These are phyloP conservation scores for Atlantisia rogersi DNA, from an alignment of 2,113 vertebrate genomes.

Conservation along the genomic window DNA sequence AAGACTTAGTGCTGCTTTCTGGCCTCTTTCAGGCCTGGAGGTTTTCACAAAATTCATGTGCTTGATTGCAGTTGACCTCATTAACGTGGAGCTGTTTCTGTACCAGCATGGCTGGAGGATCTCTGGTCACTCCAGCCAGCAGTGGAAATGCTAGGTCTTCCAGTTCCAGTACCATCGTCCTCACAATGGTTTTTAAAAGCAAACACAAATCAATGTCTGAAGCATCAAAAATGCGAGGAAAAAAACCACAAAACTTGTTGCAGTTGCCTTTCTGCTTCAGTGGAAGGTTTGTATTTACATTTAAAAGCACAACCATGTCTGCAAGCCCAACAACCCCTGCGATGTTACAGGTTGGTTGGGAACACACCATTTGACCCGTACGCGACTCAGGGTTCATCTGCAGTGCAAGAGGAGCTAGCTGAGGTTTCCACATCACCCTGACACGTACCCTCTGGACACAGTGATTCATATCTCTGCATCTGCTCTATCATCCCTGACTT, in stretches of 20 bases:
- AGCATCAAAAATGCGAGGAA: background rate
- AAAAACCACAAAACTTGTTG: background rate
- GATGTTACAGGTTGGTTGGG: background rate
- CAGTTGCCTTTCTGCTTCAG: background rate
- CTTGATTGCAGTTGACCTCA: background rate
- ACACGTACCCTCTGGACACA: background rate
- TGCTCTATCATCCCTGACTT: background rate
- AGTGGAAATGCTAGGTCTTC: background rate
- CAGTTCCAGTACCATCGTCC: background rate
- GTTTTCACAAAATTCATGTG: background rate
- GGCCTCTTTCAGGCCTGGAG: background rate
- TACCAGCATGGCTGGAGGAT: background rate
- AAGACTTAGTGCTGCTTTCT: background rate
- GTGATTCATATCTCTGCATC: background rate
- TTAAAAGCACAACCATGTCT: background rate
- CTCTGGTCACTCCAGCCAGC: background rate
- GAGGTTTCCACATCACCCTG: background rate
- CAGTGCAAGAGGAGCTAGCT: background rate
- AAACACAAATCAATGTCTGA: background rate
- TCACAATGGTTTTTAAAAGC: background rate
- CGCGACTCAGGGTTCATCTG: background rate
- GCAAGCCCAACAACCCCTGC: background rate
- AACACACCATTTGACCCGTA: background rate
- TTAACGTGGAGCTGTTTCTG: background rate
- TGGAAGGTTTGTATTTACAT: background rate